Evolutionary conservation across 1,140 invertebrate species (phyloP).

Genomic region (Drosophila watanabei): DNA sequence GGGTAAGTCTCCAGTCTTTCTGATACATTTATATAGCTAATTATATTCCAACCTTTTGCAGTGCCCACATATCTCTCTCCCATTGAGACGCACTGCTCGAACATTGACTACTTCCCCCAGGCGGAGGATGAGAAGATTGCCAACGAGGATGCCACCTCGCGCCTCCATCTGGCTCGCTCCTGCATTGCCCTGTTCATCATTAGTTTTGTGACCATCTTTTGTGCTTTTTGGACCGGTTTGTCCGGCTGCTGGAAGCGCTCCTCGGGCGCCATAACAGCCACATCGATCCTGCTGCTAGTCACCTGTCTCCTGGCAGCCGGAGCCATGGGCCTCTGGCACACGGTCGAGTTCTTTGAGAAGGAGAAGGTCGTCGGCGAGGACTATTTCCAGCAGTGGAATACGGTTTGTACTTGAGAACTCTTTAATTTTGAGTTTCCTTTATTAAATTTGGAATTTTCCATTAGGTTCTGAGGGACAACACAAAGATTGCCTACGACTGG

Average conservation of each 20-base stretch:
- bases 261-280: slow-evolving; percentile 96
- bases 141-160: slow-evolving; percentile 86
- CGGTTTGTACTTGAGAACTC: slow-evolving; percentile 86
- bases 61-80: slow-evolving; percentile 96
- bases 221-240: slow-evolving; percentile 97
- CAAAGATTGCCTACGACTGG: slow-evolving; percentile 96
- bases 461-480: slow-evolving; percentile 94
- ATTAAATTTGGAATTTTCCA: background rate
- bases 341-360: slow-evolving; percentile 97
- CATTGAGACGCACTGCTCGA: slow-evolving; percentile 97
- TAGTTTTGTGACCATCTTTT: slow-evolving; percentile 94
- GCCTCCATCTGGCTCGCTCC: slow-evolving; percentile 94
- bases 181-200: slow-evolving; percentile 95
- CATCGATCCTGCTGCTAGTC: slow-evolving; percentile 95
- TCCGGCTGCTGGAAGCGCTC: slow-evolving; percentile 95
- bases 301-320: slow-evolving; percentile 95
- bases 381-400: slow-evolving; percentile 96
- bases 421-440: background rate
- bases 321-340: slow-evolving; percentile 97
- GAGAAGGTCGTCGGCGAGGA: slow-evolving; percentile 96
- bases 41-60: slow-evolving; percentile 75
- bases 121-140: slow-evolving; percentile 80
- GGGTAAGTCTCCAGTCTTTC: slow-evolving; percentile 88
- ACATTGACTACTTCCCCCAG: slow-evolving; percentile 94
- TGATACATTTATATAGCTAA: background rate